Base-by-base conservation (phyloP, 2,797 vertebrate species). In the Takifugu ocellatus region DNA sequence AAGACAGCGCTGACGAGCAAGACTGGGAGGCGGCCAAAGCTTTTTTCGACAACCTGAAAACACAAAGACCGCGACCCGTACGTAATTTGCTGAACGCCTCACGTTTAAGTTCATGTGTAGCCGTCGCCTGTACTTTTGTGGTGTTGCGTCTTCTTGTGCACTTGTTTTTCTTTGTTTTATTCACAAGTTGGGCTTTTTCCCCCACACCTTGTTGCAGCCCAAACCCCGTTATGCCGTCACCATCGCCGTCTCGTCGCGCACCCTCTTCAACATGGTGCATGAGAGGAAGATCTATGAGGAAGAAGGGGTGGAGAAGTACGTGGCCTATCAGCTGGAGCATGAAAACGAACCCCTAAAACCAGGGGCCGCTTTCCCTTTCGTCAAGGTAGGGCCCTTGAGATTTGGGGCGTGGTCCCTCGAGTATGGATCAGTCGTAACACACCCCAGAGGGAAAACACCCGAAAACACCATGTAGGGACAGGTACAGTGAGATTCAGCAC, bases 211-310 rank as follows among this genome's bases (percentile, higher is more conserved):
- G n/a, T 1, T 2, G 0, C 82, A 98, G 96, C 95, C 95, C 56
- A 98, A 96, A 75, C 94, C 96, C 25, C 86, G 70, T 57, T 74
- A 87, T 42, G 96, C 97, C 0, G 92, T 98, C 51, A 98, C 96
- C 6, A 85, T 98, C 45, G 95, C 95, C 0, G 94, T 98, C 8
- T 99, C 97, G 1, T 97, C 97, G 5, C 90, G 93, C 25, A 92
- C 92, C 0, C 91, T 99, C 61, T 98, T 98, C 82, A 86, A 96
- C 83, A 92, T 98, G 94, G 86, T 84, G 69, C 90, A 87, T 0
- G 94, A 95, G 75, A 91, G 87, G 79, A 92, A 89, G 66, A 81
- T 98, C 76, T 98, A 87, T 0, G 87, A 94, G 58, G 85, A 96
- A 0, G 83, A 94, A 1, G 97, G 96, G 0, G 0, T 98, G 44